These are phyloP conservation scores for Griposia aprilina DNA, from an alignment of 2,888 invertebrate species.

Conservation along the genomic window DNA sequence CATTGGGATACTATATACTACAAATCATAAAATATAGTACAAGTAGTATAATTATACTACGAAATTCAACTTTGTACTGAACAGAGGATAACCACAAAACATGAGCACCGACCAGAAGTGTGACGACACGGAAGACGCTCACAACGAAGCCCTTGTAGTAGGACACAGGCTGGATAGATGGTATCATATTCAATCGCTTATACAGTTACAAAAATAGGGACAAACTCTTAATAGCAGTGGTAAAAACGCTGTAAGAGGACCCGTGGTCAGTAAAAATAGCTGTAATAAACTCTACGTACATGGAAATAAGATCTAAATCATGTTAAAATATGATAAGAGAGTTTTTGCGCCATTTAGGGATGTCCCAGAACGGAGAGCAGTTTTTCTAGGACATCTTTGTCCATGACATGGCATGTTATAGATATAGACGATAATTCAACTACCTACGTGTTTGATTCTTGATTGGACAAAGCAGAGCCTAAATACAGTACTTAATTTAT, in stretches of 20 bases:
- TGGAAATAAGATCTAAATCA: constrained; percentile 11
- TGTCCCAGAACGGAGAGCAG: not conserved
- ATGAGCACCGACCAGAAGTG: no score
- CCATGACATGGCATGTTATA: not conserved
- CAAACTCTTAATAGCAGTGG: not conserved
- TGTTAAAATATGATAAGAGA: constrained; percentile 7
- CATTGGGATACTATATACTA: no score
- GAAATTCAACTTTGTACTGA: no score
- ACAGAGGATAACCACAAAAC: not conserved
- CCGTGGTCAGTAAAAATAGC: not conserved
- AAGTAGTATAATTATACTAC: no score
- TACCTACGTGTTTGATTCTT: not conserved
- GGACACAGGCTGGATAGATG: not conserved
- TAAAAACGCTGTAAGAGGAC: not conserved
- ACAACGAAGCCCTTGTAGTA: no score
- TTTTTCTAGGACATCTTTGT: constrained; percentile 12
- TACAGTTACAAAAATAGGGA: not conserved
- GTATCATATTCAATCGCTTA: not conserved
- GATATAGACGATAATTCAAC: not conserved
- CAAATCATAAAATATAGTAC: no score
- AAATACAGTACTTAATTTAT: not conserved
- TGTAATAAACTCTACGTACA: not conserved
- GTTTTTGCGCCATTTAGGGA: constrained; percentile 18
- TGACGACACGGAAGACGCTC: no score
- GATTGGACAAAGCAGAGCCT: not conserved